Percentiles rank a stretch among this genome's conserved stretches.
phyloP scores from a whole-genome alignment of 2,888 invertebrate species.

The Drosophila koepferae region DNA sequence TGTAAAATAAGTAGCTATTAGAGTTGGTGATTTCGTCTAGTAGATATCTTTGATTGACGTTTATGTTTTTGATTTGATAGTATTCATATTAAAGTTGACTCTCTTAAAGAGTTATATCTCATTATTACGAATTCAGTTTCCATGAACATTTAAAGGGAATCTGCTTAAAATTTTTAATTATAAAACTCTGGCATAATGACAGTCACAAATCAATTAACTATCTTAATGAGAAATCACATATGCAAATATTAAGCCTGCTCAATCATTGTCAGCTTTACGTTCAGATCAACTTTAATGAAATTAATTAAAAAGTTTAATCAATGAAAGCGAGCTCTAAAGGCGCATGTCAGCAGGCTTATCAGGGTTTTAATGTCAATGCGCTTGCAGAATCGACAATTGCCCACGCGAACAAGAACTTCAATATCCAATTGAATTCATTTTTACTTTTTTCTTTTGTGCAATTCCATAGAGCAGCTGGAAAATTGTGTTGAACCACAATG shows the following conservation, averaged over 20 bases:
- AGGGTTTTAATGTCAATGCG: conserved; percentile 43
- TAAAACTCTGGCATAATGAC: neutral
- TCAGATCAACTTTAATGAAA: conserved; percentile 42
- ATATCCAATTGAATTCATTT: conserved; percentile 1
- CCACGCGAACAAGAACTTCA: neutral
- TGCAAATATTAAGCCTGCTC: conserved; percentile 19
- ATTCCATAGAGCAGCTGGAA: neutral
- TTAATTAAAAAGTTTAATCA: conserved; percentile 37
- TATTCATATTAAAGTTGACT: no score
- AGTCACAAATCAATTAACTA: neutral
- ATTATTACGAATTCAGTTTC: no score
- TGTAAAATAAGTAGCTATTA: no score
- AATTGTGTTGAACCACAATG: conserved; percentile 10
- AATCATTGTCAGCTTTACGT: conserved; percentile 20
- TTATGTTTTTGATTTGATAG: no score
- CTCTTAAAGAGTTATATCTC: no score
- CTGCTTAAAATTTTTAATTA: no score
- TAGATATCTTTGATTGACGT: no score
- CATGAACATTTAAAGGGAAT: neutral
- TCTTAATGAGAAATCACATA: conserved; percentile 3
- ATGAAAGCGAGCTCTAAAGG: neutral
- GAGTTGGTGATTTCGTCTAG: neutral
- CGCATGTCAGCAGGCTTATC: conserved; percentile 48
- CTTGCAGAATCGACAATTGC: neutral
- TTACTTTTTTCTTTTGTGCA: neutral